Evolutionary conservation across 2,888 invertebrate genomes (phyloP).

Genomic region (Panzeria rudis): DNA sequence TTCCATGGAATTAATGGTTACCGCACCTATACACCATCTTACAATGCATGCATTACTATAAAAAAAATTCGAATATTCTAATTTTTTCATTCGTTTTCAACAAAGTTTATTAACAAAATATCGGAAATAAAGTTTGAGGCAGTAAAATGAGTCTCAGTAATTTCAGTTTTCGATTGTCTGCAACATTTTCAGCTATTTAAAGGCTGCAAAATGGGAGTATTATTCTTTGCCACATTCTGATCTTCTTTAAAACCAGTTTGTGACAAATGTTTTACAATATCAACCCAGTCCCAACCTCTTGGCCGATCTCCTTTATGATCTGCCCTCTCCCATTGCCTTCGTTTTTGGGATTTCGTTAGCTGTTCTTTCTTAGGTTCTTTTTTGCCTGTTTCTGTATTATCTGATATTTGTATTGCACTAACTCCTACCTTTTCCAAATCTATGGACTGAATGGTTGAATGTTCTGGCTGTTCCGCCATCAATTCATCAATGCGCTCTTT

Average conservation of each 20-base stretch:
- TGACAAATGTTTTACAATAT: slow-evolving; percentile 97
- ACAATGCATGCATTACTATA: too few species aligned
- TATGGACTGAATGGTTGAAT: slow-evolving; percentile 72
- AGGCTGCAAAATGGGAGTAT: slow-evolving; percentile 75
- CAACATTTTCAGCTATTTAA: slow-evolving; percentile 75
- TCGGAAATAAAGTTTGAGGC: slow-evolving; percentile 40
- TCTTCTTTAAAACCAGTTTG: slow-evolving; percentile 86
- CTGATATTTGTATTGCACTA: slow-evolving; percentile 80
- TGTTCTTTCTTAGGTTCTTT: slow-evolving; percentile 91
- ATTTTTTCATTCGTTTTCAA: slow-evolving; percentile 24
- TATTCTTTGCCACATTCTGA: slow-evolving; percentile 61
- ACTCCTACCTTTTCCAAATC: slow-evolving; percentile 78
- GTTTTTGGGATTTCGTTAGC: slow-evolving; percentile 95
- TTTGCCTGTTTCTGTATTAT: slow-evolving; percentile 83
- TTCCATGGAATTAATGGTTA: too few species aligned
- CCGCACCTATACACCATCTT: too few species aligned
- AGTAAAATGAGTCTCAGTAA: slow-evolving; percentile 30
- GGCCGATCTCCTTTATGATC: slow-evolving; percentile 93
- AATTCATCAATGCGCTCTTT: slow-evolving; percentile 92
- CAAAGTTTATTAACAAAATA: slow-evolving; percentile 63
- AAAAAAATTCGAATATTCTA: neutral
- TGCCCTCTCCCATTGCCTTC: slow-evolving; percentile 93
- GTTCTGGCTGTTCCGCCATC: slow-evolving; percentile 88
- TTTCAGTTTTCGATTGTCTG: neutral
- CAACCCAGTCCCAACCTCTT: slow-evolving; percentile 97